Percentiles rank a stretch among this genome's conserved stretches.
phyloP scores from a whole-genome alignment of 2,888 invertebrate species.

The Allygus modestus region DNA sequence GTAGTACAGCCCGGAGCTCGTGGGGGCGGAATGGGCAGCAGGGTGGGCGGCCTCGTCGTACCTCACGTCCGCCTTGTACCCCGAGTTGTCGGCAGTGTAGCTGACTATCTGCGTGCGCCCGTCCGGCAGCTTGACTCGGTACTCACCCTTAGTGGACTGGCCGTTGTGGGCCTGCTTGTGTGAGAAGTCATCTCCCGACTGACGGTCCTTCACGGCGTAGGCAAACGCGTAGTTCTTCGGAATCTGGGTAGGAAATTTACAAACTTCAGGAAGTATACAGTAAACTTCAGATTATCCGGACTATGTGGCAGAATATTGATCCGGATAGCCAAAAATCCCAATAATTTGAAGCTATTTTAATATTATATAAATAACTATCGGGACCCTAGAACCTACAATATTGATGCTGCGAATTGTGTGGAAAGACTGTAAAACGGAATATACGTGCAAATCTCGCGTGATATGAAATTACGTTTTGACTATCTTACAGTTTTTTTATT shows the following conservation, averaged over 20 bases:
- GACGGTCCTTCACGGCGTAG: conserved; percentile 80
- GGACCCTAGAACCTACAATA: background rate
- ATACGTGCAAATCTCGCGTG: too few species aligned
- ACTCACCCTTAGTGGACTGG: conserved; percentile 82
- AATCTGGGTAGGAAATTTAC: conserved; percentile 69
- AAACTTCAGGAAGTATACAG: background rate
- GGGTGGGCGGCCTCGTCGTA: conserved; percentile 72
- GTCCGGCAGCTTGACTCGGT: conserved; percentile 83
- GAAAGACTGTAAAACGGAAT: too few species aligned
- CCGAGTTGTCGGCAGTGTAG: conserved; percentile 82
- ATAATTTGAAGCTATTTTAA: too few species aligned
- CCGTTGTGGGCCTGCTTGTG: conserved; percentile 81
- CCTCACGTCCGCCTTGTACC: conserved; percentile 82
- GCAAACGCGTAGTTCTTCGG: conserved; percentile 81
- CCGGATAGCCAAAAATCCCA: too few species aligned
- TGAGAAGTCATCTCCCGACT: conserved; percentile 83
- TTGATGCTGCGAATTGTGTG: too few species aligned
- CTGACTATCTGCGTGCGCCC: conserved; percentile 82
- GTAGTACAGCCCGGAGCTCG: background rate
- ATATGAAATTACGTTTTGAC: too few species aligned
- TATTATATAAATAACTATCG: background rate
- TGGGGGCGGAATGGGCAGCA: background rate
- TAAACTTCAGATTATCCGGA: too few species aligned
- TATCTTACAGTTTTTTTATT: too few species aligned
- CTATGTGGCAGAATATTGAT: too few species aligned